These are phyloP conservation scores for Willowsia nigromaculata DNA, from an alignment of 2,888 invertebrate genomes.

Conservation along the genomic window DNA sequence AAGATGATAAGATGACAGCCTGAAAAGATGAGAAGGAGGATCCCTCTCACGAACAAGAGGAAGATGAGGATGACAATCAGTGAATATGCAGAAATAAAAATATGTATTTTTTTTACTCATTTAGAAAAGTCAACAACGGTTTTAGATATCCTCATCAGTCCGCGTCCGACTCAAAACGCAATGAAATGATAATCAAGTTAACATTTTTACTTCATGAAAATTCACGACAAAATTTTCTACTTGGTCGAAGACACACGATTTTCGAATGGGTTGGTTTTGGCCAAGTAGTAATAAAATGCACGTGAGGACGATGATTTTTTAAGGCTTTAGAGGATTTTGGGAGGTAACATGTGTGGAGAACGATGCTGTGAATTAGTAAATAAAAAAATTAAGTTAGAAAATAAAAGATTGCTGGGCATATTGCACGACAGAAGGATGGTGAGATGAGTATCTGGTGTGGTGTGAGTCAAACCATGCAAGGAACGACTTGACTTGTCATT, in stretches of 20 bases:
- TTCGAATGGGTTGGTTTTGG: not conserved
- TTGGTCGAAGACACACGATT: no score
- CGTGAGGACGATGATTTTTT: not conserved
- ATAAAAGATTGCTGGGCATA: constrained; percentile 12
- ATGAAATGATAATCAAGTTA: constrained; percentile 14
- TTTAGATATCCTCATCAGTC: not conserved
- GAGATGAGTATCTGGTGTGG: not conserved
- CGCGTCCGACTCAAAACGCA: not conserved
- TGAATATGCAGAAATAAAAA: not conserved
- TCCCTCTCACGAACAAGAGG: not conserved
- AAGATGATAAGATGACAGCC: no score
- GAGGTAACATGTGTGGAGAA: constrained; percentile 55
- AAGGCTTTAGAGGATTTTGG: not conserved
- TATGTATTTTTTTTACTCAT: not conserved
- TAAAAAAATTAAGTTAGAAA: constrained; percentile 21
- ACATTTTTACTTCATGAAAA: not conserved
- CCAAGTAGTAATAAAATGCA: not conserved
- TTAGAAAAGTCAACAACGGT: not conserved
- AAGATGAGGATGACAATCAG: constrained; percentile 35
- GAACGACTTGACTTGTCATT: not conserved
- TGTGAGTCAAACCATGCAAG: not conserved
- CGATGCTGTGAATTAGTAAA: constrained; percentile 37
- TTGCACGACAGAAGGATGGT: not conserved
- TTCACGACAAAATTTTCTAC: no score
- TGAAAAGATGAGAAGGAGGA: constrained; percentile 2